These are phyloP conservation scores for Macrochelys suwanniensis DNA, from an alignment of 2,797 vertebrate genomes.

Conservation along the genomic window DNA sequence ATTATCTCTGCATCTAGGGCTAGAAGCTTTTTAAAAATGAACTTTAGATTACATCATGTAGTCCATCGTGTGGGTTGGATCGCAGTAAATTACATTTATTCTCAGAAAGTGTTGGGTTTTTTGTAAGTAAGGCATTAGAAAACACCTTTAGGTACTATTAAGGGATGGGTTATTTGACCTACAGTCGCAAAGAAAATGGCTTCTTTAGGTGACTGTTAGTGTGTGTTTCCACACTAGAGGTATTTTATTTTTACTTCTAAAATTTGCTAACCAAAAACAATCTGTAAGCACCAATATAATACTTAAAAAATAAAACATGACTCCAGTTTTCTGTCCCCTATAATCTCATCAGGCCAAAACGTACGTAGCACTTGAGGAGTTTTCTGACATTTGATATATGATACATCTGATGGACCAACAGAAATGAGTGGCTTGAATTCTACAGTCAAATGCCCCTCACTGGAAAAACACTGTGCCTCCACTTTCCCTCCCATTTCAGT, in stretches of 20 bases:
- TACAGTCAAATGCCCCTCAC: neutral
- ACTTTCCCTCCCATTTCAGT: neutral
- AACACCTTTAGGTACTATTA: neutral
- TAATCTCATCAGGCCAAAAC: neutral
- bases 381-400: neutral
- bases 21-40: neutral
- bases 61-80: conserved; percentile 1
- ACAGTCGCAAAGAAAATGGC: neutral
- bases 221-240: neutral
- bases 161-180: neutral
- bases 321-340: neutral
- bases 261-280: neutral
- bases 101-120: neutral
- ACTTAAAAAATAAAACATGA: conserved; percentile 6
- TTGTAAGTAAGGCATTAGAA: conserved; percentile 19
- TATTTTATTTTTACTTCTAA: neutral
- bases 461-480: neutral
- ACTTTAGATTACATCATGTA: neutral
- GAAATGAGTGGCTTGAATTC: neutral
- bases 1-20: neutral
- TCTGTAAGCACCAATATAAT: neutral
- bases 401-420: neutral
- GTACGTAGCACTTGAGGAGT: neutral
- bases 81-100: neutral
- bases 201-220: conserved; percentile 1